Conservation (phyloP, 2,888 invertebrate genomes). For the Chaitophorus viminalis region DNA sequence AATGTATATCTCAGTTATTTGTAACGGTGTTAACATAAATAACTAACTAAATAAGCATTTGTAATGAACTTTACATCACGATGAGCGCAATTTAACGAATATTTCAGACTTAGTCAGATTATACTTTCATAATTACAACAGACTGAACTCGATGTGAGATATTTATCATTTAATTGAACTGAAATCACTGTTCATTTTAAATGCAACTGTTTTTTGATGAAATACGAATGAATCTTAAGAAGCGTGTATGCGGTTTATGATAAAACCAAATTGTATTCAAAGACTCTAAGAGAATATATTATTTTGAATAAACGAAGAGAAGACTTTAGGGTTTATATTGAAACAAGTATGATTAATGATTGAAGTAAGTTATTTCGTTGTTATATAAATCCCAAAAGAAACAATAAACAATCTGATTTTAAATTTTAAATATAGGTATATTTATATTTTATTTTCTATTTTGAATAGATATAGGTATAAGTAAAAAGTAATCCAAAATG, state of each 20-base stretch:
- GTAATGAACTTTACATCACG: background rate
- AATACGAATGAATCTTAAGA: background rate
- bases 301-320: background rate
- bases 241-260: background rate
- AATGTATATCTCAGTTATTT: too few relatives aligned
- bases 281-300: background rate
- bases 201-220: conserved; percentile 30
- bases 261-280: conserved; percentile 25
- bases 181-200: conserved; percentile 34
- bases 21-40: too few relatives aligned
- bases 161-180: conserved; percentile 50
- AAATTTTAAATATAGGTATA: background rate
- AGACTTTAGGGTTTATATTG: conserved; percentile 26
- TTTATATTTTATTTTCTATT: background rate
- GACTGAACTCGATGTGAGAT: conserved; percentile 24
- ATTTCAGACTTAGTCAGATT: background rate
- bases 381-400: background rate
- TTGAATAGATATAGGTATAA: background rate
- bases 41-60: too few relatives aligned
- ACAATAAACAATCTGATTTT: background rate
- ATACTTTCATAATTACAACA: conserved; percentile 37
- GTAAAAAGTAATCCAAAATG: background rate
- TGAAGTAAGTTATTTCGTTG: background rate
- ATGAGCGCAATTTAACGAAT: background rate
- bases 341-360: background rate